Percentiles rank a stretch among this genome's conserved stretches.
These are phyloP conservation scores for Lapara coniferarum DNA, from an alignment of 2,888 invertebrate species.

Conservation along the genomic window DNA sequence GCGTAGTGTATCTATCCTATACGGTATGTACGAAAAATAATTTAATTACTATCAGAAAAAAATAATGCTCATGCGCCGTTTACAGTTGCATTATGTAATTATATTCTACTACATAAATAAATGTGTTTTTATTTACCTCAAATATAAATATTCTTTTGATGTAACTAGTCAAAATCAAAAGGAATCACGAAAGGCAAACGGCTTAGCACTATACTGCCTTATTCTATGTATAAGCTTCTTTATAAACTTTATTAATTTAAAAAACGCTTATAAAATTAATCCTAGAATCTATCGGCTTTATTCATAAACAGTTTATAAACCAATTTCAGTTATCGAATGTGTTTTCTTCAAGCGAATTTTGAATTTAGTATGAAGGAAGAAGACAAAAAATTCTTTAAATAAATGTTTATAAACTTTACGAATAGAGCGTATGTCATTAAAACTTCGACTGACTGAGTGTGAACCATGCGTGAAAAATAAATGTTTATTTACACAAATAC, in stretches of 20 bases:
- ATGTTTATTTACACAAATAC: conserved; percentile 9
- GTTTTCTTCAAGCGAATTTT: too few relatives aligned
- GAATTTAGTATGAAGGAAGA: too few relatives aligned
- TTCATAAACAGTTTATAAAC: too few relatives aligned
- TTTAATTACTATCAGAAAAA: neutral
- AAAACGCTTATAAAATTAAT: conserved; percentile 14
- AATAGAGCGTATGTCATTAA: neutral
- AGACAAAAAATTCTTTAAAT: too few relatives aligned
- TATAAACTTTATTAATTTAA: neutral
- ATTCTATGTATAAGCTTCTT: neutral
- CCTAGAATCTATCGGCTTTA: neutral
- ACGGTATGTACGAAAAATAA: neutral
- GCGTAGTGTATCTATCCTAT: neutral
- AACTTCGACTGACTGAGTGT: neutral
- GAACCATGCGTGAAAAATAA: neutral
- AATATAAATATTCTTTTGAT: neutral
- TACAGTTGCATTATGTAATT: conserved; percentile 11
- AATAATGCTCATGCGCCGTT: conserved; percentile 9
- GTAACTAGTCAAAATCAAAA: neutral
- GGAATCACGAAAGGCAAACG: neutral
- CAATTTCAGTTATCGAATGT: too few relatives aligned
- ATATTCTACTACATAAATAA: neutral
- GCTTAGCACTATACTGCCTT: neutral
- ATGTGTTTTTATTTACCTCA: conserved; percentile 10
- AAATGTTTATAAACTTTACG: too few relatives aligned